Evolutionary conservation across 2,797 vertebrate genomes (phyloP).

Genomic region (Philypnodon macrostomus): DNA sequence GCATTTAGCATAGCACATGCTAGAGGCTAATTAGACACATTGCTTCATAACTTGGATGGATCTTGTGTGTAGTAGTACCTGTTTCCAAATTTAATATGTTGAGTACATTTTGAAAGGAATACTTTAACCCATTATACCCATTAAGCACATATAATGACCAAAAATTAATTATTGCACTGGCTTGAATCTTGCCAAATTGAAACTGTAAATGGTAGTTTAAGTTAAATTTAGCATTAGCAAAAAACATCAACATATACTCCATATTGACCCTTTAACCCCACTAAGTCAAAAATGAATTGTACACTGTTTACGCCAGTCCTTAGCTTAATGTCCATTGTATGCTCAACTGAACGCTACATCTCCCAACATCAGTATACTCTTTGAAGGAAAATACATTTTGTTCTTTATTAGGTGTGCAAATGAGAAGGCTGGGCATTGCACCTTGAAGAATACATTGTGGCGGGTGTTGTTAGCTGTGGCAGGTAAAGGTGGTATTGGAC

Average conservation of each 20-base stretch:
- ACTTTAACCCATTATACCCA: too few species aligned
- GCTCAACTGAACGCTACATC: slow-evolving; percentile 51
- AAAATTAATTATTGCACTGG: too few species aligned
- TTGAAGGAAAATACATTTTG: slow-evolving; percentile 28
- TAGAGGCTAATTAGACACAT: too few species aligned
- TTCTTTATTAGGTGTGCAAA: slow-evolving; percentile 48
- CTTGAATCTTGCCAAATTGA: neutral
- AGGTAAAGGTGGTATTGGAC: slow-evolving; percentile 4
- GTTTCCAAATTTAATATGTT: too few species aligned
- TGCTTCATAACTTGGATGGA: too few species aligned
- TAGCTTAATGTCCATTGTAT: slow-evolving; percentile 31
- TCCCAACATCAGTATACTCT: slow-evolving; percentile 41
- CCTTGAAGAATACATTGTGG: slow-evolving; percentile 62
- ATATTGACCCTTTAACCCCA: slow-evolving; percentile 6
- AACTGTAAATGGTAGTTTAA: too few species aligned
- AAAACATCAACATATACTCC: neutral
- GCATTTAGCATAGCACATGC: slow-evolving; percentile 20
- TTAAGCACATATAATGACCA: too few species aligned
- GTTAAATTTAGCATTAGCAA: neutral
- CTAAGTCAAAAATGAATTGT: slow-evolving; percentile 16
- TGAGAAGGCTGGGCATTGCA: slow-evolving; percentile 61
- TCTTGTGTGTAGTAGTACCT: too few species aligned
- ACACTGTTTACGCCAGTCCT: slow-evolving; percentile 30
- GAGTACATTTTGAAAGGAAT: too few species aligned
- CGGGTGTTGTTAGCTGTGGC: slow-evolving; percentile 50